phyloP scores from a whole-genome alignment of 1,140 invertebrate genomes.

The Drosophila triauraria region DNA sequence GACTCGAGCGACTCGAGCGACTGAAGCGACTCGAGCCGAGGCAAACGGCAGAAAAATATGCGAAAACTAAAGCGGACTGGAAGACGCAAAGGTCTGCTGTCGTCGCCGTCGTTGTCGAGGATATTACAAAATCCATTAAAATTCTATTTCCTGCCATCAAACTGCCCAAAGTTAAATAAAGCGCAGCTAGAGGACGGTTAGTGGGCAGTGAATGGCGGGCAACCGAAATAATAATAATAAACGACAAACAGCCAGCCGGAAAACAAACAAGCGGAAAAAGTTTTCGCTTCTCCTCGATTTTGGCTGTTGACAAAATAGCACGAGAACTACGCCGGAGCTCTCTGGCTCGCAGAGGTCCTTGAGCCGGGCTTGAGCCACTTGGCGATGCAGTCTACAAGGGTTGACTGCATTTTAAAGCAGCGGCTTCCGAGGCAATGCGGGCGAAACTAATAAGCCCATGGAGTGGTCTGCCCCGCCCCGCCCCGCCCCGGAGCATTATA shows the following conservation, averaged over 20 bases:
- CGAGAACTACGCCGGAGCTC: slow-evolving; percentile 1
- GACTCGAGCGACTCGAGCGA: slow-evolving; percentile 6
- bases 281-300: slow-evolving; percentile 55
- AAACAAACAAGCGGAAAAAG: slow-evolving; percentile 77
- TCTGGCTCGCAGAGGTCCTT: slow-evolving; percentile 16
- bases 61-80: slow-evolving; percentile 41
- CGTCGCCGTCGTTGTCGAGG: slow-evolving; percentile 40
- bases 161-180: slow-evolving; percentile 83
- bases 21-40: slow-evolving; percentile 14
- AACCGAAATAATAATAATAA: slow-evolving; percentile 82
- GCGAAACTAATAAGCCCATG: slow-evolving; percentile 74
- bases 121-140: slow-evolving; percentile 84
- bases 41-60: slow-evolving; percentile 39
- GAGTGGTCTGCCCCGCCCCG: slow-evolving; percentile 39
- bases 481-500: slow-evolving; percentile 40
- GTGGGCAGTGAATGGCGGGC: slow-evolving; percentile 42
- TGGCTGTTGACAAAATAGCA: slow-evolving; percentile 48
- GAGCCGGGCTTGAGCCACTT: slow-evolving; percentile 53
- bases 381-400: slow-evolving; percentile 68
- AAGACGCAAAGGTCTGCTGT: slow-evolving; percentile 58
- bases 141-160: slow-evolving; percentile 83
- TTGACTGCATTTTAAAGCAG: slow-evolving; percentile 68
- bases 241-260: slow-evolving; percentile 77
- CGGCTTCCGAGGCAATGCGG: slow-evolving; percentile 37
- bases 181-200: slow-evolving; percentile 54